Evolutionary conservation across 1,140 invertebrate species (phyloP).

Genomic region (Leptinotarsa undecemlineata): DNA sequence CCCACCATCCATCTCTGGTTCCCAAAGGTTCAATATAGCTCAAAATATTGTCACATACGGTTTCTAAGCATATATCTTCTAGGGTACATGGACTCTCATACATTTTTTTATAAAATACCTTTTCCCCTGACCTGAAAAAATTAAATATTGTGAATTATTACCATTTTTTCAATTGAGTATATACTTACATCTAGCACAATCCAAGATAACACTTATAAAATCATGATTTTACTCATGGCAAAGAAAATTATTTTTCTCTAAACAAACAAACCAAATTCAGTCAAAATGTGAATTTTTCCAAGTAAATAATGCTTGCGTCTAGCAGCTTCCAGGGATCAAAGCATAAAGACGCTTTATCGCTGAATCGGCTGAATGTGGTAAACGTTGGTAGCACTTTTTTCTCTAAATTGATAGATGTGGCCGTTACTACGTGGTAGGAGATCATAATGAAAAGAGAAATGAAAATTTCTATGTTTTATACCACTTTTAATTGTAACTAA

Average conservation of each 20-base stretch:
- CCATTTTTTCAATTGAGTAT: not conserved
- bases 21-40: slow-evolving; percentile 49
- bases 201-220: too few relatives aligned
- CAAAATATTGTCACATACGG: slow-evolving; percentile 73
- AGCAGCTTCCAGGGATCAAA: too few relatives aligned
- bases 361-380: too few relatives aligned
- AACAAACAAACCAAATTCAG: not conserved
- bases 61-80: slow-evolving; percentile 70
- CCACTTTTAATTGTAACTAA: too few relatives aligned
- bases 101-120: slow-evolving; percentile 55
- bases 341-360: too few relatives aligned
- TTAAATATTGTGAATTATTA: not conserved
- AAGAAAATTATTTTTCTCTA: not conserved
- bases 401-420: too few relatives aligned
- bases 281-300: not conserved
- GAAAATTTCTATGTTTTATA: too few relatives aligned
- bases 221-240: too few relatives aligned
- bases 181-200: not conserved
- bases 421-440: too few relatives aligned
- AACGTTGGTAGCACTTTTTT: too few relatives aligned
- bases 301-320: not conserved
- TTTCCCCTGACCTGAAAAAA: not conserved
- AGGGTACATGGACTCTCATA: slow-evolving; percentile 67
- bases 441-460: too few relatives aligned
- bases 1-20: slow-evolving; percentile 32